Base-by-base conservation (phyloP, 1,140 invertebrate genomes). In the Cecropterus lyciades region DNA sequence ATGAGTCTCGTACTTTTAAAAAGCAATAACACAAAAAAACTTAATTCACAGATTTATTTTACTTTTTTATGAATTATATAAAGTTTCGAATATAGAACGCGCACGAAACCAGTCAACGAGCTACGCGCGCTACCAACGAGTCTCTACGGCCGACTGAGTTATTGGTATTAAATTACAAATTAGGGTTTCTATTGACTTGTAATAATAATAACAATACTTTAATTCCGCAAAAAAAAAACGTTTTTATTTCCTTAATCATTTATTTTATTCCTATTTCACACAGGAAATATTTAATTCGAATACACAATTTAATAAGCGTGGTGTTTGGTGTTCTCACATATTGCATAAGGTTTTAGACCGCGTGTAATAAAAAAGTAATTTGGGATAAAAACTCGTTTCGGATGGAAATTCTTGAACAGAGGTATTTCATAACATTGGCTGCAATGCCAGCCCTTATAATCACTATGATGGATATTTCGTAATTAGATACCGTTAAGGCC, bases 81-180 rank as follows among this genome's bases (percentile, higher is more conserved):
- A 30, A 30, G 3, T 37, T 37, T 37, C 2, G 7, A 11, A 37
- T 1, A 37, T 52, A 9, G 24, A 9, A 56, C 13, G 53, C 15
- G 30, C 6, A 43, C 16, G 15, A 0, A 56, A 17, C 33, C 8
- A n/a, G 24, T 11, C 45, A 27, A 51, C 53, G 37, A 13, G 55
- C 17, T 43, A 67, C 65, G 65, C 46, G 55, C 65, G 27, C 46
- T 46, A 30, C 9, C 42, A 1, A 30, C 55, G 55, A 67, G 55
- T 15, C 17, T 37, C 65, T 42, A 67, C 48, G 55, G 40, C 14
- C 65, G 55, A 67, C 65, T 67, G 65, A 67, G 42, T 52, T 7
- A 43, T 53, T 52, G 16, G 15, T 57, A 14, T n/a, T 55, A 59
- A 66, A 57, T 33, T 59, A 15, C 10, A 24, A 52, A 53, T 14